Conservation (phyloP, 2,113 vertebrate species). For the Phalacrocorax pelagicus region DNA sequence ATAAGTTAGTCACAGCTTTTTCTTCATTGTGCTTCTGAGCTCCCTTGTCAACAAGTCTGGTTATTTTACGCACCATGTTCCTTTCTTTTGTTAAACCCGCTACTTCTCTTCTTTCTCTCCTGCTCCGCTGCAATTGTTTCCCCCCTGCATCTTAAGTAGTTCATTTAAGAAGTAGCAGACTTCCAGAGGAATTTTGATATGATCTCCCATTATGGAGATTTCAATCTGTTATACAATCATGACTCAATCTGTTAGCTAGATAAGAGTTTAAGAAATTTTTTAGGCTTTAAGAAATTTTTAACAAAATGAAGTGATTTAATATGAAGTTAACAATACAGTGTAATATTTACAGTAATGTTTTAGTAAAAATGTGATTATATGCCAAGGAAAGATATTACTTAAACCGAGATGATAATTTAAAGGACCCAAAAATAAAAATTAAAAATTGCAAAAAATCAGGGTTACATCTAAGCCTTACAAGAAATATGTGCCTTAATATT, state of each 20-base stretch:
- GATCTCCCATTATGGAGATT: constrained; percentile 59
- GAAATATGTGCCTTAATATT: background rate
- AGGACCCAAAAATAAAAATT: background rate
- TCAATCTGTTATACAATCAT: constrained; percentile 54
- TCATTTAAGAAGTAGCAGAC: constrained; percentile 14
- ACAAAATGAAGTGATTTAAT: background rate
- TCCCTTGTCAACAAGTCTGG: background rate
- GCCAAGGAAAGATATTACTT: background rate
- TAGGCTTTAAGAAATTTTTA: constrained; percentile 4
- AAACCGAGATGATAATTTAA: background rate
- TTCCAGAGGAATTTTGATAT: constrained; percentile 39
- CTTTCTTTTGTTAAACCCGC: background rate
- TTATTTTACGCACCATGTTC: background rate
- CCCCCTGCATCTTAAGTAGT: constrained; percentile 12
- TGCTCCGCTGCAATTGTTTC: background rate
- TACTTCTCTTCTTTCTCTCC: background rate
- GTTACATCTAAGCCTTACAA: background rate
- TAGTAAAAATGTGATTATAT: background rate
- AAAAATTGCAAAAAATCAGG: background rate
- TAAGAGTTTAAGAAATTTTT: constrained; percentile 9
- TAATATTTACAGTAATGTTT: background rate
- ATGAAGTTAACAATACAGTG: background rate
- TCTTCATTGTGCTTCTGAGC: background rate
- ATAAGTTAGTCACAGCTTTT: background rate
- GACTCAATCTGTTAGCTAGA: constrained; percentile 54